Evolutionary conservation across 2,113 vertebrate genomes (phyloP), one percentile per base, ranked within the genome.

Genomic region (Gobio gobio): DNA sequence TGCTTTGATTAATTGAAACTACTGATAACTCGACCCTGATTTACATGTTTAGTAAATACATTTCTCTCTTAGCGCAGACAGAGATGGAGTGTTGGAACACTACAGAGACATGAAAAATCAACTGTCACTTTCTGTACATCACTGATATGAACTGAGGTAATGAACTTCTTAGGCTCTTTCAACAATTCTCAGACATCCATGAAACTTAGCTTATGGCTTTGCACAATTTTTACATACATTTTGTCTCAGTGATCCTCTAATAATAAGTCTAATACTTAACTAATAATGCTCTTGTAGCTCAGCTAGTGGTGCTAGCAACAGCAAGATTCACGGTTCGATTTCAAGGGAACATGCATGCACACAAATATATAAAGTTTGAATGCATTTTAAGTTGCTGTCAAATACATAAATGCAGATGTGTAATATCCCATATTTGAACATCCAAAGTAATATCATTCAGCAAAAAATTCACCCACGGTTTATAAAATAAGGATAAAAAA

Each of bases 1-100:
- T 26, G 78, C 40, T 64, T 64, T 63, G 36, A 68, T 82, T 54
- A 54, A 68, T 5, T 51, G 43, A 1, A 82, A n/a, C 9, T 54
- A 68, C 45, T n/a, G 45, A 54, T 33, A 79, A 18, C 33, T 22
- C 74, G 43, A 12, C 76, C 51, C 56, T 63, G 43, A 81, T 81
- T 66, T 47, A 49, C 40, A 49, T 49, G 24, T 29, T 20, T 29
- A 63, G n/a, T 47, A 16, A 43, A 81, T 68, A 36, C 33, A 82
- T 14, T 59, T 29, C 20, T 79, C 58, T 79, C 77, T 45, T 6
- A 45, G 56, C 10, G 33, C n/a, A 40, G 45, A 36, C 61, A 36
- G 45, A 47, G n/a, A 29, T 16, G n/a, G 24, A 81, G 61, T 51
- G 43, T 64, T 29, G 63, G 24, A 51, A 51, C 45, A 33, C 40